Percentiles rank a stretch among this genome's conserved stretches.
phyloP scores from a whole-genome alignment of 1,140 invertebrate genomes.

The Triops longicaudatus region DNA sequence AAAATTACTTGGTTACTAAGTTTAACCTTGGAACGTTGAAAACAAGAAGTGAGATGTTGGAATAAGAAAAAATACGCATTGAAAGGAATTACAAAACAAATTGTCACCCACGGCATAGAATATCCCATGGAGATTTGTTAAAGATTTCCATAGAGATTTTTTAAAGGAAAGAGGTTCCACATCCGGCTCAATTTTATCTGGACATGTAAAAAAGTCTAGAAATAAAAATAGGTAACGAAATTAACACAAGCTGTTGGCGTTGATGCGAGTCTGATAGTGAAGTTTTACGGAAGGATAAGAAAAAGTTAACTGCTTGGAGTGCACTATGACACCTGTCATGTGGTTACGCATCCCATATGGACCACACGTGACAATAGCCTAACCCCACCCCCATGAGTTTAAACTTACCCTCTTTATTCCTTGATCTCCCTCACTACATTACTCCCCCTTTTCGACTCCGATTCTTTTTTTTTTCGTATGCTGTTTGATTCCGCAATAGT shows the following conservation, averaged over 20 bases:
- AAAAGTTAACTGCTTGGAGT: neutral
- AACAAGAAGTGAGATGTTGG: too few species aligned
- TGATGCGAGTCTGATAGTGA: neutral
- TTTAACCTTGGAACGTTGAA: too few species aligned
- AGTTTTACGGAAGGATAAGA: neutral
- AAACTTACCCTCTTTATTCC: neutral
- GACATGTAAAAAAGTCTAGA: too few species aligned
- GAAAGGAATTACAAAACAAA: too few species aligned
- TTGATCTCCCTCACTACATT: neutral
- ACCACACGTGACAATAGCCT: conserved; percentile 2
- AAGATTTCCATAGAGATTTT: too few species aligned
- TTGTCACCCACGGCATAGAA: too few species aligned
- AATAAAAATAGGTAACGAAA: too few species aligned
- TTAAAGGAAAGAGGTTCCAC: too few species aligned
- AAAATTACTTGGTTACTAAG: too few species aligned
- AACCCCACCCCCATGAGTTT: neutral
- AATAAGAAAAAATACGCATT: too few species aligned
- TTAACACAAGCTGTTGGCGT: neutral
- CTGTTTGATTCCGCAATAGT: conserved; percentile 6
- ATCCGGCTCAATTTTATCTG: too few species aligned
- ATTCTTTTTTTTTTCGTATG: neutral
- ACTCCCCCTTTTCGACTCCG: neutral
- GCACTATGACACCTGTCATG: conserved; percentile 14
- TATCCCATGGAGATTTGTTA: too few species aligned
- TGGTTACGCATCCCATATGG: conserved; percentile 14